Percentiles rank a stretch among this genome's conserved stretches.
Conservation (phyloP, 2,113 vertebrate genomes). For the Lasiurus cinereus region DNA sequence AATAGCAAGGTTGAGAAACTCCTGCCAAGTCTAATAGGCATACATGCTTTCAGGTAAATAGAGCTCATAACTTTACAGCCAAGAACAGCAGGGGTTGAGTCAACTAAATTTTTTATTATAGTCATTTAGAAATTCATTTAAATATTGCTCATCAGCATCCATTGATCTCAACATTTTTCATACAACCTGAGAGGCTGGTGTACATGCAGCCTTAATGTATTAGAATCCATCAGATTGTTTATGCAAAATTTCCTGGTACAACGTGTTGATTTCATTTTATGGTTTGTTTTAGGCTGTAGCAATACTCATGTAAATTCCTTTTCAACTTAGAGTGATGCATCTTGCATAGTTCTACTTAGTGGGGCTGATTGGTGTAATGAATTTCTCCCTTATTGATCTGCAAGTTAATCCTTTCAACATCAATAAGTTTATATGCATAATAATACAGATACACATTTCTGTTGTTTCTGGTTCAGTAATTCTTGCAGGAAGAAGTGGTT, state of each 20-base stretch:
- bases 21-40: slow-evolving; percentile 82
- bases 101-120: slow-evolving; percentile 83
- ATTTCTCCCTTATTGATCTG: slow-evolving; percentile 69
- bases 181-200: slow-evolving; percentile 17
- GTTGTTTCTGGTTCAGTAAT: slow-evolving; percentile 76
- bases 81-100: slow-evolving; percentile 76
- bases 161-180: slow-evolving; percentile 67
- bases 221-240: slow-evolving; percentile 68
- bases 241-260: slow-evolving; percentile 75
- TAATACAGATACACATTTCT: slow-evolving; percentile 71
- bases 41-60: slow-evolving; percentile 84
- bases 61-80: slow-evolving; percentile 74
- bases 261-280: slow-evolving; percentile 64
- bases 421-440: slow-evolving; percentile 69
- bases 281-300: slow-evolving; percentile 71
- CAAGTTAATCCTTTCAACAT: slow-evolving; percentile 77
- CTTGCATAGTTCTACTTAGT: slow-evolving; percentile 71
- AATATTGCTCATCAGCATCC: slow-evolving; percentile 75
- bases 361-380: slow-evolving; percentile 74
- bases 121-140: slow-evolving; percentile 77
- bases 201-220: slow-evolving; percentile 47
- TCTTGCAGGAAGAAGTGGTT: slow-evolving; percentile 55
- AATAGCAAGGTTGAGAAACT: slow-evolving; percentile 81
- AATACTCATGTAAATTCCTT: slow-evolving; percentile 72
- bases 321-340: slow-evolving; percentile 71